Base-by-base conservation (phyloP, 2,113 vertebrate species). In the Poicephalus meyeri region DNA sequence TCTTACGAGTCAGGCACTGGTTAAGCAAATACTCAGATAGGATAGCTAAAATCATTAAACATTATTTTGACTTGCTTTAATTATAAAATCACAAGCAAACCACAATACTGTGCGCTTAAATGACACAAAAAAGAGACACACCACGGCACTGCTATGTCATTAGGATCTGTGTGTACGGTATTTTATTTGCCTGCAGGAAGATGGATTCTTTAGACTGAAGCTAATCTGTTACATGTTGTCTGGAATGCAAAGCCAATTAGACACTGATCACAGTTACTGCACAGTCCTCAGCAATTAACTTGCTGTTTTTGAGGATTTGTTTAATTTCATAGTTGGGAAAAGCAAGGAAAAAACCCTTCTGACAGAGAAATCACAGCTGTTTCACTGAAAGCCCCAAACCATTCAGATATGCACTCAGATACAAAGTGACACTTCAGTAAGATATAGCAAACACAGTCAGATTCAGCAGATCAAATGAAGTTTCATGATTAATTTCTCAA, bases 191-290 rank as follows among this genome's bases (percentile, higher is more conserved):
- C 64, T 81, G 63, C 49, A 92, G 88, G 92, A 91, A 81, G 88
- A 94, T 42, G 49, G 44, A 61, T 92, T 78, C 78, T 71, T 92
- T 68, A 82, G 78, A 77, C 88, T 52, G 93, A 88, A 94, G 74
- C 56, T 94, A 96, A 96, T 97, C 89, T 88, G 89, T 86, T 89
- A 79, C 86, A 96, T 6, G 3, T 81, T 90, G 81, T 69, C 73
- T 82, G 72, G 85, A 95, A 90, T 71, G 68, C 88, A 91, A 89
- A 86, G 84, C 61, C 25, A 93, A 56, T 95, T 94, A 94, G 89
- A 70, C 74, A 94, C 35, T 47, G 81, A 90, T 86, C 89, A 50
- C 14, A 58, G 33, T 69, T 84, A 82, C 58, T 93, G 19, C 17
- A 24, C 44, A 91, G 50, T 50, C 61, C 53, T 77, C 82, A 77